Evolutionary conservation across 2,888 invertebrate genomes (phyloP), one percentile per base, ranked within the genome.

Genomic region (Eudasyphora cyanicolor): DNA sequence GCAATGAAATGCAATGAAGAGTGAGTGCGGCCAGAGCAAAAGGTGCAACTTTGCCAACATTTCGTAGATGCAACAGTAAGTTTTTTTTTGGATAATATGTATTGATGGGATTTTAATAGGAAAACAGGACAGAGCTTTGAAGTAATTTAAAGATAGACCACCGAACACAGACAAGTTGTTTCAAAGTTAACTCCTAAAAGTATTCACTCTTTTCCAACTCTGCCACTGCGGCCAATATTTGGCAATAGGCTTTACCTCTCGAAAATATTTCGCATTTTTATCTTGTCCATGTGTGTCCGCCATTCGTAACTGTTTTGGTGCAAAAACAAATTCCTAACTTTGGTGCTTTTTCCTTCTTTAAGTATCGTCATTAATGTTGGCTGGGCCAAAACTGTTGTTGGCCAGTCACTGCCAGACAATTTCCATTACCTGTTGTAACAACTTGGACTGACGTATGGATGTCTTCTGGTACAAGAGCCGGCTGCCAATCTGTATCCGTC

Each of bases 1-100:
- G 79, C 76, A 57, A 32, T 57, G 24, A 79, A 79, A 79, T 79
- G 79, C 76, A 57, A 32, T 57, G 24, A 79, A 79, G 76, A 67
- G 24, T 29, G 49, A 38, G 54, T 17, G 49, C 7, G 14, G 29
- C 17, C 19, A 69, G 62, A 49, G n/a, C 10, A 24, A 60, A 60
- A 71, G 69, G 27, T 76, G 71, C 49, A 76, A 54, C 57, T 75
- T 24, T 75, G 79, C 74, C 73, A 32, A 78, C 51, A 69, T 74
- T 57, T 57, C 27, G 27, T 71, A 54, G 74, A 78, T 70, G 75
- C 75, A 71, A 73, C 35, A 51, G 54, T 64, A 64, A 60, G 29
- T 24, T n/a, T n/a, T n/a, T n/a, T n/a, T 79, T 76, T 27, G 57
- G 32, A 76, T 76, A 71, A 78, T 70, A 76, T 71, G 67, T 82